Base-by-base conservation (phyloP, 2,888 invertebrate species). In the Drosophila limbata region DNA sequence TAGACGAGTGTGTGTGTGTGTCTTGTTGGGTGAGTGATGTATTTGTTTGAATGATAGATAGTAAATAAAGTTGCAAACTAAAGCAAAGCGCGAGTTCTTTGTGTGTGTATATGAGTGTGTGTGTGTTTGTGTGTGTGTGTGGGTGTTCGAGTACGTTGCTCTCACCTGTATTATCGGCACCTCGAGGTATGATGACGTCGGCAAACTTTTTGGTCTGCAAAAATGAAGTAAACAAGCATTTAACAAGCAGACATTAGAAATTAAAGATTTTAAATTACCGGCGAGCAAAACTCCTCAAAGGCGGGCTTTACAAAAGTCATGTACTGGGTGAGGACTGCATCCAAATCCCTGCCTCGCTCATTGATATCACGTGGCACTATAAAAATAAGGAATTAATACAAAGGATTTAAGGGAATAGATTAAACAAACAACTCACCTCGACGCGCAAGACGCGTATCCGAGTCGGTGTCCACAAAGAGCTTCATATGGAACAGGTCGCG, bases 231-330 rank as follows among this genome's bases (percentile, higher is more conserved):
- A 37, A 1, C 25, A 13, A 19, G 31, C 48, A 17, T 31, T 61
- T 28, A 44, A 9, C 8, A 15, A 31, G 8, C 3, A 33, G 15
- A 4, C 17, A 10, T 15, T n/a, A 37, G 9, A 13, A 3, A 4
- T 10, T 21, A 11, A 5, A 21, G 1, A 59, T 3, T n/a, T 8
- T 19, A 94, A 95, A 28, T 95, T 93, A 98, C 98, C 73, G 99
- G 99, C 82, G 98, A 94, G 92, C 99, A 99, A 93, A 99, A 99
- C 93, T 99, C 99, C 92, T 99, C 99, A 93, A 99, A 99, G 3
- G 99, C 99, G n/a, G 99, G 99, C 93, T 99, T 99, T 2, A 99
- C 99, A 92, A 96, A 98, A 89, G 96, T 97, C 95, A 98, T 98
- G 93, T 99, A 99, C 92, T 99, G 99, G 90, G 96, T 96, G 33